Evolutionary conservation across 1,140 invertebrate genomes (phyloP), one percentile per base, ranked within the genome.

Genomic region (Trichonephila clavata): DNA sequence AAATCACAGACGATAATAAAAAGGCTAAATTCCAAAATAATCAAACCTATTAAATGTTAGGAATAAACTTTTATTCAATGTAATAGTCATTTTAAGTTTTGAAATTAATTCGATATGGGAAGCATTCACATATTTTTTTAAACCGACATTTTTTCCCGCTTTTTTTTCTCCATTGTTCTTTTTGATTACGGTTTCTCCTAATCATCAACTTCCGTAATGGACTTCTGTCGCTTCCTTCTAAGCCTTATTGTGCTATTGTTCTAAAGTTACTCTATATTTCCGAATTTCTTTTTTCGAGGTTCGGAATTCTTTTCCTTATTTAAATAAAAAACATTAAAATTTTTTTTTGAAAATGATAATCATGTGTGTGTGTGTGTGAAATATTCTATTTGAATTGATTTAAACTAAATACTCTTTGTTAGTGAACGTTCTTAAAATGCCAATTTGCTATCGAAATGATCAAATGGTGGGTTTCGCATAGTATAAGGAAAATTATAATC

Each of bases 211-310:
- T 77, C 68, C 68, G 32, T 77, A 39, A 77, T 18, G 27, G 24
- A 77, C 68, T 77, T 77, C 39, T 77, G 18, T 24, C 68, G 27
- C 68, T 77, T 77, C 68, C 68, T 77, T 13, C 8, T 77, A 77
- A 77, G 6, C 32, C 27, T 77, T 77, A 77, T 77, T 77, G 68
- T 77, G 68, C 27, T 77, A 77, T 77, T 77, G 68, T 77, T 39
- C 27, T 14, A 32, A 77, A 16, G 27, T 20, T 32, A 27, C 68
- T 4, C 14, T 32, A 27, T 77, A 14, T 77, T 27, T 3, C 16
- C 32, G 27, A 20, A 77, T 16, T 39, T 77, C 24, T 20, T 77
- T 77, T 77, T 77, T 77, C 18, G 16, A 77, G 5, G 27, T 27
- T 0, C 13, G 2, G 7, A 16, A 32, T 77, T 77, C 68, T 32